Base-by-base conservation (phyloP, 2,113 vertebrate species). In the Triplophysa dalaica region DNA sequence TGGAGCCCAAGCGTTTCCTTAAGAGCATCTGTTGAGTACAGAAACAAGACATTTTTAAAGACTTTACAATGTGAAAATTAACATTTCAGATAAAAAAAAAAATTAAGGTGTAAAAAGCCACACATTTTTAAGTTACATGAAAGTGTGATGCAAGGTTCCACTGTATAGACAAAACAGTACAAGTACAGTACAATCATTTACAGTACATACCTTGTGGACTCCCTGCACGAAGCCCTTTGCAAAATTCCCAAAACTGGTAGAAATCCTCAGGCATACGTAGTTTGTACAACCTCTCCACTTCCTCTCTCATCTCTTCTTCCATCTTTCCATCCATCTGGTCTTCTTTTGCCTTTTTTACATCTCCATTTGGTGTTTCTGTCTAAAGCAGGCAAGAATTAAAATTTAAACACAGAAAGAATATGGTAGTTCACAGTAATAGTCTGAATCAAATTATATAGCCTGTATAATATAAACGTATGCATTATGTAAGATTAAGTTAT, bases 171-270 rank as follows among this genome's bases (percentile, higher is more conserved):
- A 14, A 56, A 56, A 19, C 17, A n/a, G 17, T 7, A 4, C 4
- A 50, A 11, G 14, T 3, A 50, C 0, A 2, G 11, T 3, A 70
- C 14, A 38, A 38, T 24, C n/a, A 56, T 21, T n/a, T 8, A 58
- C 19, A 60, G 73, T 29, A 84, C 89, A 79, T 87, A 99, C 98
- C 95, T 83, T 92, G 85, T 13, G 96, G 96, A 64, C 92, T 90
- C 65, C 94, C 94, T n/a, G 94, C 89, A 83, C 91, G 82, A 67
- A 96, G 90, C 0, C 92, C 91, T 78, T 93, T 90, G 89, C 98
- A 99, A 85, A 98, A 96, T 70, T 93, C 94, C 98, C 98, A 99
- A 66, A 99, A 97, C 58, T 95, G 93, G 81, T 94, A 98, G 80
- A 98, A 94, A 81, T 99, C 97, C 69, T 96, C 95, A 26, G 98